These are phyloP conservation scores for Myiothlypis chrysogaster DNA, from an alignment of 2,797 vertebrate genomes.

Conservation along the genomic window DNA sequence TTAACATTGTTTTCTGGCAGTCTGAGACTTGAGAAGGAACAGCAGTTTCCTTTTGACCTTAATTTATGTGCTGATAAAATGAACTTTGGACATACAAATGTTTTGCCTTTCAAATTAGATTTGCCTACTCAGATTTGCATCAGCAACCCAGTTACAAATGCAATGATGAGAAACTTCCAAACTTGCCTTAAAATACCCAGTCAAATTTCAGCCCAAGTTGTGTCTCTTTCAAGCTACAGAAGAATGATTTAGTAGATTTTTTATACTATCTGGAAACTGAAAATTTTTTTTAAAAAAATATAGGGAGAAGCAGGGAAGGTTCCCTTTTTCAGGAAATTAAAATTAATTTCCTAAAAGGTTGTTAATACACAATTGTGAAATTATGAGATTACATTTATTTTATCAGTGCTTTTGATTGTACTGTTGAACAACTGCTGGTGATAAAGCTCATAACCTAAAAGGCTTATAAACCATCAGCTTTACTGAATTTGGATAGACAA, in stretches of 20 bases:
- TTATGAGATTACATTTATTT: background rate
- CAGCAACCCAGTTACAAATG: background rate
- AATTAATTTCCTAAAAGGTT: background rate
- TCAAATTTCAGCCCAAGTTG: background rate
- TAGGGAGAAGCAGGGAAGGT: background rate
- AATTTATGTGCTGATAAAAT: background rate
- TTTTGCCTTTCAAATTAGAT: slow-evolving; percentile 3
- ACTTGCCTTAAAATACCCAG: background rate
- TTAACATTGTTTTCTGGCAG: background rate
- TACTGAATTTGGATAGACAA: background rate
- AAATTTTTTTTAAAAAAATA: background rate
- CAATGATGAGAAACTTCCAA: background rate
- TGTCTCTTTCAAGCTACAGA: background rate
- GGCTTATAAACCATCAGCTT: background rate
- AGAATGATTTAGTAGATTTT: background rate
- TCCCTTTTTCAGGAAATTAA: background rate
- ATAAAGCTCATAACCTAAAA: background rate
- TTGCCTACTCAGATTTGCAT: background rate
- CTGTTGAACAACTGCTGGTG: background rate
- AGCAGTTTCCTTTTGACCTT: background rate
- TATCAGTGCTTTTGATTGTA: background rate
- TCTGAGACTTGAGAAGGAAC: background rate
- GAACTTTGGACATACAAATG: background rate
- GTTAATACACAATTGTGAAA: background rate
- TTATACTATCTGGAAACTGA: background rate